Evolutionary conservation across 2,113 vertebrate genomes (phyloP).

Genomic region (Channa maculata): DNA sequence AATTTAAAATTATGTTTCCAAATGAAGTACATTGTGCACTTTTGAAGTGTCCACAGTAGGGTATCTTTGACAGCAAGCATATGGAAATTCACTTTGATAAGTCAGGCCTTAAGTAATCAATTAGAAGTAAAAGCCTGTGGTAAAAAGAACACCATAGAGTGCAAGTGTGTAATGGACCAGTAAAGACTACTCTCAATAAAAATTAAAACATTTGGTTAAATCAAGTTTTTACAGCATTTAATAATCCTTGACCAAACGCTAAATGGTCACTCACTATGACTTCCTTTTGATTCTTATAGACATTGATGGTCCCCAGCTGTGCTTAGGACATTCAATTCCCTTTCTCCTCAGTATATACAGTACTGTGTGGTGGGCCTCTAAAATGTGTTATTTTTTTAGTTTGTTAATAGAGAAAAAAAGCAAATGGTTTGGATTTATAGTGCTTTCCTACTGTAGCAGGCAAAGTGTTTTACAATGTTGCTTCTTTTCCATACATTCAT

Average conservation of each 20-base stretch:
- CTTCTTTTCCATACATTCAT: too few species aligned
- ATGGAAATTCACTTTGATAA: constrained; percentile 5
- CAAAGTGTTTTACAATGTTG: too few species aligned
- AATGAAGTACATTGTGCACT: too few species aligned
- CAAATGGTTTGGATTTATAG: too few species aligned
- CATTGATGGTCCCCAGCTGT: too few species aligned
- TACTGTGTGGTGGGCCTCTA: too few species aligned
- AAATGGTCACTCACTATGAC: not conserved
- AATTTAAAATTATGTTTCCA: too few species aligned
- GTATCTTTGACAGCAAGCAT: constrained; percentile 2
- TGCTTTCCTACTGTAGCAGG: too few species aligned
- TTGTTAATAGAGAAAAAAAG: too few species aligned
- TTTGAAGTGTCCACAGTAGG: not conserved
- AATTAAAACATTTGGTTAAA: not conserved
- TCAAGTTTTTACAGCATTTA: not conserved
- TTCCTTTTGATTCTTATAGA: not conserved
- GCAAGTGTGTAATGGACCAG: not conserved
- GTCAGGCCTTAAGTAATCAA: constrained; percentile 18
- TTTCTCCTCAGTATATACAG: too few species aligned
- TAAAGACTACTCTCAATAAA: not conserved
- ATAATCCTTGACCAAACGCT: not conserved
- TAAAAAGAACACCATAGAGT: constrained; percentile 5
- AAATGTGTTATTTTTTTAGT: too few species aligned
- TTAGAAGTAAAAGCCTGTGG: constrained; percentile 7
- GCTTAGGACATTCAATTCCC: too few species aligned